A percentile compares a stretch with the other conserved stretches of the same genome.
Evolutionary conservation across 2,113 vertebrate species (phyloP).

Genomic region (Hydrochoerus hydrochaeris): DNA sequence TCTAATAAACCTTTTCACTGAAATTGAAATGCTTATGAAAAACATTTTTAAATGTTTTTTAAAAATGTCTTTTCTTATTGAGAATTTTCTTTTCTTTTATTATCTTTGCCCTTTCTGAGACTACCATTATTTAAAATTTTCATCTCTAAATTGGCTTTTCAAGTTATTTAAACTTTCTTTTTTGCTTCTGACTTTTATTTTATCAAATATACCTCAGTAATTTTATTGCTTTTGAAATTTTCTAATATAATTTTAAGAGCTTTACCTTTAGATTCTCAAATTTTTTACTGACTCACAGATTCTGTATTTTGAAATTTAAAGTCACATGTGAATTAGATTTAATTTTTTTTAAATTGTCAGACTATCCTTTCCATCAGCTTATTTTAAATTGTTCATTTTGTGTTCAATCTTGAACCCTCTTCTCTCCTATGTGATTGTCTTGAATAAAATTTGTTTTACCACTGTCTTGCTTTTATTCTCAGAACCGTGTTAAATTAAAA

Average conservation of each 20-base stretch:
- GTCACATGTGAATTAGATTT: neutral
- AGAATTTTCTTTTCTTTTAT: neutral
- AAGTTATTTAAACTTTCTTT: slow-evolving; percentile 5
- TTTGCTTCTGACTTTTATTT: neutral
- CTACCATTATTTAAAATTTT: neutral
- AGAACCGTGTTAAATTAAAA: too few relatives aligned
- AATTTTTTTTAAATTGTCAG: neutral
- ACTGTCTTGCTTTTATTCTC: neutral
- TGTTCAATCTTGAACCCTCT: neutral
- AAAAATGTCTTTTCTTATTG: neutral
- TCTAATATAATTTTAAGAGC: neutral
- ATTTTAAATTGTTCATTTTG: neutral
- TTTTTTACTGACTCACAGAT: neutral
- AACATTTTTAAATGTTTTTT: too few relatives aligned
- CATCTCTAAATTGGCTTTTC: neutral
- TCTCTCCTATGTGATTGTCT: neutral
- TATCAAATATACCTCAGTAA: neutral
- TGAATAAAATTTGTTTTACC: neutral
- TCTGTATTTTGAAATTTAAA: neutral
- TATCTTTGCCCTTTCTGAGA: neutral
- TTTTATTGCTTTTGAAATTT: neutral
- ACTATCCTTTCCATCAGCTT: neutral
- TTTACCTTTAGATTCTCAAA: neutral
- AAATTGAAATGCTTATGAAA: neutral
- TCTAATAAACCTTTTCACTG: neutral